Evolutionary conservation across 2,888 invertebrate species (phyloP).

Genomic region (Mallateleia sp.): DNA sequence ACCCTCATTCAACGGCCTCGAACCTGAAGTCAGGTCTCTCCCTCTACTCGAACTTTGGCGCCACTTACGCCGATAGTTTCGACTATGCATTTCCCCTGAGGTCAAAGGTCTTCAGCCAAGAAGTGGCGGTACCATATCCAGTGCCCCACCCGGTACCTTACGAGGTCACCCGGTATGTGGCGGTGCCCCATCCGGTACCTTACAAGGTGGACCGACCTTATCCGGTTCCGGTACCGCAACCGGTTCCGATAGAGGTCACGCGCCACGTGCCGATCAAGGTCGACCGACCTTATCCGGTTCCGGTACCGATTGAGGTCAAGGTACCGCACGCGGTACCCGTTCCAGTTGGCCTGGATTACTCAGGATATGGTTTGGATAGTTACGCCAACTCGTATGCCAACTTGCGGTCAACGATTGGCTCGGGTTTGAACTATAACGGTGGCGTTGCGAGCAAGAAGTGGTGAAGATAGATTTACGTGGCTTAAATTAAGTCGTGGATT

Average conservation of each 20-base stretch:
- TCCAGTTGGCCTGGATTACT: slow-evolving; percentile 66
- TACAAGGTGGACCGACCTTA: slow-evolving; percentile 83
- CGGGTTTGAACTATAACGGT: slow-evolving; percentile 1
- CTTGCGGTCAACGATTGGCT: too few relatives aligned
- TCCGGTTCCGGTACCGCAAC: slow-evolving; percentile 78
- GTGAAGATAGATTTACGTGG: too few relatives aligned
- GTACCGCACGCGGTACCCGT: slow-evolving; percentile 78
- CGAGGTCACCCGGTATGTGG: slow-evolving; percentile 80
- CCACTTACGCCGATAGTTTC: slow-evolving; percentile 65
- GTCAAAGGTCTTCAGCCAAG: slow-evolving; percentile 78
- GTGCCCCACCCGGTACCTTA: slow-evolving; percentile 85
- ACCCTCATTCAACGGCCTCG: slow-evolving; percentile 11
- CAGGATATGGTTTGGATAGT: background rate
- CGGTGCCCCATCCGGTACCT: slow-evolving; percentile 82
- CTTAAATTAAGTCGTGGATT: too few relatives aligned
- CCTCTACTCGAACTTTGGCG: slow-evolving; percentile 53
- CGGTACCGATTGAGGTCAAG: slow-evolving; percentile 79
- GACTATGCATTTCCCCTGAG: slow-evolving; percentile 50
- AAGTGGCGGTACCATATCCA: slow-evolving; percentile 82
- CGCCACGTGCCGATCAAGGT: slow-evolving; percentile 82
- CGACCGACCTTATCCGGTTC: slow-evolving; percentile 83
- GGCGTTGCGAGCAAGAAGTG: too few relatives aligned
- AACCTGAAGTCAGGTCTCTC: slow-evolving; percentile 57
- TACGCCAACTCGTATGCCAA: slow-evolving; percentile 16
- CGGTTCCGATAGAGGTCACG: slow-evolving; percentile 75